phyloP scores from a whole-genome alignment of 2,113 vertebrate species.

The Eublepharis macularius region DNA sequence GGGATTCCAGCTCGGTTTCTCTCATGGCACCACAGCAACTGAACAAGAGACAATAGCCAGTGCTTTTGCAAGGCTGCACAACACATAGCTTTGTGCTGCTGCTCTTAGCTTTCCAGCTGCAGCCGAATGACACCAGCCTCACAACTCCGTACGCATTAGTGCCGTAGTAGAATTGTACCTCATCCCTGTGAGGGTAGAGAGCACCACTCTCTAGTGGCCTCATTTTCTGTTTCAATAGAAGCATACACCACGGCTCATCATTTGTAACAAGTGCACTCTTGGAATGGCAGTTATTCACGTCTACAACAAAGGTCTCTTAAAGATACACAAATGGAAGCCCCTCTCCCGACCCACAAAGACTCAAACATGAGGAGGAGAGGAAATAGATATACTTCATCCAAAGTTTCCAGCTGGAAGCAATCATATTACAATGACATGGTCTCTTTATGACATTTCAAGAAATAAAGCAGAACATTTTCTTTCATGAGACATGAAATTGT shows the following conservation, averaged over 20 bases:
- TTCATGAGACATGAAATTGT: no score
- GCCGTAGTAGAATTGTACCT: slow-evolving; percentile 42
- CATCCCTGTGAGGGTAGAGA: slow-evolving; percentile 12
- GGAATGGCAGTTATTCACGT: background rate
- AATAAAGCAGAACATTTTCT: no score
- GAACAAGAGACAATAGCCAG: slow-evolving; percentile 62
- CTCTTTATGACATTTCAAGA: no score
- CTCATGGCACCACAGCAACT: background rate
- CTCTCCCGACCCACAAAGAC: no score
- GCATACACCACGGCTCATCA: background rate
- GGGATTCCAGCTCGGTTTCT: background rate
- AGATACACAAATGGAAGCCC: background rate
- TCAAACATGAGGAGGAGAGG: no score
- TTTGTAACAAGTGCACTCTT: background rate
- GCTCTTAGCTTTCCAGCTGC: slow-evolving; percentile 59
- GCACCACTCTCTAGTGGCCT: background rate
- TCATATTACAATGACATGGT: no score
- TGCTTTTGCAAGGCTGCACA: slow-evolving; percentile 55
- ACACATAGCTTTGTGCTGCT: slow-evolving; percentile 66
- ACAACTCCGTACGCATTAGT: slow-evolving; percentile 57
- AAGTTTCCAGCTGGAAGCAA: no score
- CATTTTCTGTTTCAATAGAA: background rate
- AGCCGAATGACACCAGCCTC: slow-evolving; percentile 57
- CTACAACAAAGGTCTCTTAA: background rate
- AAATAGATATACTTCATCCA: no score